A percentile compares a stretch with the other conserved stretches of the same genome.
These are phyloP conservation scores for Turritopsis rubra DNA, from an alignment of 30 jellyfish, hydroid and myxozoan genomes.

Conservation along the genomic window DNA sequence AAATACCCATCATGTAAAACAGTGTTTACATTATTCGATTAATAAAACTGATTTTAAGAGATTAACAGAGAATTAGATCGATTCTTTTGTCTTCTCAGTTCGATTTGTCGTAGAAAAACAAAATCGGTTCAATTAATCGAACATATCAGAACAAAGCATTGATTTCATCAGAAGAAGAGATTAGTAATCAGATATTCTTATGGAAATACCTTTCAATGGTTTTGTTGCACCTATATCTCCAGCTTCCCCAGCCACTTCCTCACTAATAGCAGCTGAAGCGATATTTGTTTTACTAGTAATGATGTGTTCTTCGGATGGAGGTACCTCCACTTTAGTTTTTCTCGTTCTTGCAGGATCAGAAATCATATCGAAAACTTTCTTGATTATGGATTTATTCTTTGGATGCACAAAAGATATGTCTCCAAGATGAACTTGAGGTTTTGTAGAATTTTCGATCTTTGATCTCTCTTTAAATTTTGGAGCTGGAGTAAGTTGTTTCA, in stretches of 20 bases:
- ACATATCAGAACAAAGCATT: too few relatives aligned
- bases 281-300: conserved; percentile 53
- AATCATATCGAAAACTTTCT: conserved; percentile 52
- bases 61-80: too few relatives aligned
- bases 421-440: conserved; percentile 30
- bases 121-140: too few relatives aligned
- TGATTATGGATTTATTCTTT: conserved; percentile 41
- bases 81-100: too few relatives aligned
- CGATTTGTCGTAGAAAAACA: too few relatives aligned
- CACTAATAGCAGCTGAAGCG: conserved; percentile 37
- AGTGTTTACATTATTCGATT: too few relatives aligned
- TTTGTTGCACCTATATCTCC: conserved; percentile 96
- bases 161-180: background rate
- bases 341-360: conserved; percentile 56
- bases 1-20: too few relatives aligned
- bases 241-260: conserved; percentile 43
- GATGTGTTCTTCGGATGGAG: conserved; percentile 48
- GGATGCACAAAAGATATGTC: conserved; percentile 29
- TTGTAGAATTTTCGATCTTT: conserved; percentile 33
- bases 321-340: conserved; percentile 47
- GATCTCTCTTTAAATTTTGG: conserved; percentile 53
- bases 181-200: background rate
- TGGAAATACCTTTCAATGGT: conserved; percentile 67
- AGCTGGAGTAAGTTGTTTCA: conserved; percentile 59
- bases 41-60: too few relatives aligned